Evolutionary conservation across 2,797 vertebrate genomes (phyloP).

Genomic region (Gymnodraco acuticeps): DNA sequence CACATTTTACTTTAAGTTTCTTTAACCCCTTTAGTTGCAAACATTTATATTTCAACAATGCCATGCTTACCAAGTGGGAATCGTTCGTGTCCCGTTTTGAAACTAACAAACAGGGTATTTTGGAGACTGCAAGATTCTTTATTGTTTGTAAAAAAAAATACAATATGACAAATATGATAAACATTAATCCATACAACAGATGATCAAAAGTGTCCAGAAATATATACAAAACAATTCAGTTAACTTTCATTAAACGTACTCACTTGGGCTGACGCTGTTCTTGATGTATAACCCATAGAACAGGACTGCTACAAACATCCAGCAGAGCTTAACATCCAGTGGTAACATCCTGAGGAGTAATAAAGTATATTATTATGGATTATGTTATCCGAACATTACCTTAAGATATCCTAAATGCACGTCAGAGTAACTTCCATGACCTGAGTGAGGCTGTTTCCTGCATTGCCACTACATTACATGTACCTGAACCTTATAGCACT

Average conservation of each 20-base stretch:
- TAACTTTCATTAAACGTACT: background rate
- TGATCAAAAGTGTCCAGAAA: background rate
- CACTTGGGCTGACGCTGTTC: background rate
- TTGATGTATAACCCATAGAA: conserved; percentile 22
- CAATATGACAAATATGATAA: background rate
- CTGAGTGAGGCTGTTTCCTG: background rate
- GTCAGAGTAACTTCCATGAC: background rate
- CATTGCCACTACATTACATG: background rate
- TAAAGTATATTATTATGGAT: background rate
- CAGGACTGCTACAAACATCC: conserved; percentile 26
- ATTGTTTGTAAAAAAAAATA: background rate
- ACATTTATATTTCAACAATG: fast-evolving
- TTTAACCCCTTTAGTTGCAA: background rate
- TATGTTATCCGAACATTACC: background rate
- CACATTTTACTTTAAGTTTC: background rate
- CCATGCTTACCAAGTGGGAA: conserved; percentile 25
- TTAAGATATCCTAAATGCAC: background rate
- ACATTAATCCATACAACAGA: background rate
- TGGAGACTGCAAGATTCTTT: fast-evolving
- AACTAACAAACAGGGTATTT: conserved; percentile 7
- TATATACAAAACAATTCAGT: background rate
- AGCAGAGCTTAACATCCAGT: background rate
- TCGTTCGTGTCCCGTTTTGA: fast-evolving
- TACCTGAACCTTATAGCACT: background rate
- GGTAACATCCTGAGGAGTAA: conserved; percentile 20